These are phyloP conservation scores for Phasianus colchicus DNA, from an alignment of 2,113 vertebrate species.

Conservation along the genomic window DNA sequence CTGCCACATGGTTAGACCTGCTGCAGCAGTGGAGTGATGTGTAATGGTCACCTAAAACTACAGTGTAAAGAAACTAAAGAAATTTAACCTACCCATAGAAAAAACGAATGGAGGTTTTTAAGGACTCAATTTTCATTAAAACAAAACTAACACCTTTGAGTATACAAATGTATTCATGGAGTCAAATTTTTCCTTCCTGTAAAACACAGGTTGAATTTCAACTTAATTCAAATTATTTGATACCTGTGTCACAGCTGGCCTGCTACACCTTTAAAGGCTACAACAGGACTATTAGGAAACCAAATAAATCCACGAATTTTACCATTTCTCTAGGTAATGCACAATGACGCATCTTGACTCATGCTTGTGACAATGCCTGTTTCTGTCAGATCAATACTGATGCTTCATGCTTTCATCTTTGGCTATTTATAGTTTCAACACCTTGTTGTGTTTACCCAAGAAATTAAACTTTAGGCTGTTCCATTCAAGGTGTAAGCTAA, in stretches of 20 bases:
- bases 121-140: not conserved
- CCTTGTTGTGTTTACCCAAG: not conserved
- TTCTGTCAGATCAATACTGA: not conserved
- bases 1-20: no score
- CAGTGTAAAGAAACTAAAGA: not conserved
- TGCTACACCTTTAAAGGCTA: not conserved
- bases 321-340: not conserved
- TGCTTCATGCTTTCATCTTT: not conserved
- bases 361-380: not conserved
- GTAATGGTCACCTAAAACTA: not conserved
- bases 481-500: not conserved
- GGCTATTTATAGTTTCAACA: not conserved
- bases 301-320: not conserved
- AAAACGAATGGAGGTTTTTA: not conserved
- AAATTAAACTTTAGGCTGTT: not conserved
- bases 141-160: not conserved
- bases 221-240: not conserved
- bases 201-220: not conserved
- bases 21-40: not conserved
- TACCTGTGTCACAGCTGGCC: not conserved
- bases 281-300: not conserved
- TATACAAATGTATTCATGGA: no score
- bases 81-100: not conserved
- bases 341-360: not conserved
- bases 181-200: not conserved